Evolutionary conservation across 2,113 vertebrate genomes (phyloP).

Genomic region (Raja brachyura): DNA sequence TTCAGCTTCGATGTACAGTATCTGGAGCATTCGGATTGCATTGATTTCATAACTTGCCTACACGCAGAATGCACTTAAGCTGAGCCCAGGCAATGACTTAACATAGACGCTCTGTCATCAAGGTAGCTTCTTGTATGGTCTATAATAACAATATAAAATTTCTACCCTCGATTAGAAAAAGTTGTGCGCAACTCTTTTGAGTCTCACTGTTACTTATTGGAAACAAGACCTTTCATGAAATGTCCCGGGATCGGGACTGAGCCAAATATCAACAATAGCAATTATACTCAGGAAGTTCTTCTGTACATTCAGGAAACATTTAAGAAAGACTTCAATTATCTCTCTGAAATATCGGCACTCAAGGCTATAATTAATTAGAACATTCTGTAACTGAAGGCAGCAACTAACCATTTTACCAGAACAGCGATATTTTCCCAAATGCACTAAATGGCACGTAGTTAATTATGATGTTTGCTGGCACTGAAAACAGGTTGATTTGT

Average conservation of each 20-base stretch:
- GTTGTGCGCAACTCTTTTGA: background rate
- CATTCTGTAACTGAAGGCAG: conserved; percentile 31
- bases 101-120: background rate
- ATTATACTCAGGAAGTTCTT: conserved; percentile 12
- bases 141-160: background rate
- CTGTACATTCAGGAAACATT: background rate
- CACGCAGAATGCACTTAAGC: background rate
- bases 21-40: background rate
- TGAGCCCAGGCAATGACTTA: background rate
- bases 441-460: conserved; percentile 29
- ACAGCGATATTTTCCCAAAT: conserved; percentile 32
- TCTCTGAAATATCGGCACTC: conserved; percentile 3
- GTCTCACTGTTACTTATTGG: background rate
- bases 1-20: background rate
- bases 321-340: conserved; percentile 3
- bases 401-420: conserved; percentile 30
- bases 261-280: background rate
- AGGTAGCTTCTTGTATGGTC: background rate
- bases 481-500: background rate
- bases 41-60: background rate
- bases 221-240: background rate
- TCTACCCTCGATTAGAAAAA: background rate
- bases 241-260: background rate
- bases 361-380: conserved; percentile 29
- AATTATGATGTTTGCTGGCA: conserved; percentile 28